phyloP scores from a whole-genome alignment of 1,140 invertebrate species.

The Steinernema feltiae region DNA sequence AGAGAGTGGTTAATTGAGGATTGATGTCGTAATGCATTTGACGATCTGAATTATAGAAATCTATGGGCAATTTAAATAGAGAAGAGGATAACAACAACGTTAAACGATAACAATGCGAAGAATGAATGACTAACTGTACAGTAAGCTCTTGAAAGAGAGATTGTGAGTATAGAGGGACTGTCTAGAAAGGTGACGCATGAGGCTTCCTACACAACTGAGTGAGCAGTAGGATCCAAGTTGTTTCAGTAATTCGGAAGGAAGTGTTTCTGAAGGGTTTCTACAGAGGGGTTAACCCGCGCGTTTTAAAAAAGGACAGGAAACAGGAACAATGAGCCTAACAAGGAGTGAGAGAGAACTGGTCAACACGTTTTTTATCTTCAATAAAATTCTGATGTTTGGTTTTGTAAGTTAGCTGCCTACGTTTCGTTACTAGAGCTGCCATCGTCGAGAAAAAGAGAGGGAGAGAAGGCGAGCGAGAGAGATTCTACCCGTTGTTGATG shows the following conservation, averaged over 20 bases:
- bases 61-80: background rate
- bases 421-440: no score
- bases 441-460: no score
- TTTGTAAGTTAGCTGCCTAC: background rate
- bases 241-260: background rate
- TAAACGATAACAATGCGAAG: background rate
- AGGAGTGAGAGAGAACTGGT: no score
- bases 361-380: no score
- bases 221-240: background rate
- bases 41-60: no score
- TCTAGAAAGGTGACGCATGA: no score
- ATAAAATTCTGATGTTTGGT: no score
- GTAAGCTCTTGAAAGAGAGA: background rate
- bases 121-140: background rate
- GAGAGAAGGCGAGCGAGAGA: background rate
- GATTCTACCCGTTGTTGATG: constrained; percentile 12
- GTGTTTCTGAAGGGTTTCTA: background rate
- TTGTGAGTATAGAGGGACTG: background rate
- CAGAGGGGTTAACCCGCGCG: background rate
- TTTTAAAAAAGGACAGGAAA: background rate
- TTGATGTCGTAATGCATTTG: background rate
- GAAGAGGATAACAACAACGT: background rate
- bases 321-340: background rate
- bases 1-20: no score
- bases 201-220: background rate